Evolutionary conservation across 2,797 vertebrate genomes (phyloP).

Genomic region (Lateolabrax maculatus): DNA sequence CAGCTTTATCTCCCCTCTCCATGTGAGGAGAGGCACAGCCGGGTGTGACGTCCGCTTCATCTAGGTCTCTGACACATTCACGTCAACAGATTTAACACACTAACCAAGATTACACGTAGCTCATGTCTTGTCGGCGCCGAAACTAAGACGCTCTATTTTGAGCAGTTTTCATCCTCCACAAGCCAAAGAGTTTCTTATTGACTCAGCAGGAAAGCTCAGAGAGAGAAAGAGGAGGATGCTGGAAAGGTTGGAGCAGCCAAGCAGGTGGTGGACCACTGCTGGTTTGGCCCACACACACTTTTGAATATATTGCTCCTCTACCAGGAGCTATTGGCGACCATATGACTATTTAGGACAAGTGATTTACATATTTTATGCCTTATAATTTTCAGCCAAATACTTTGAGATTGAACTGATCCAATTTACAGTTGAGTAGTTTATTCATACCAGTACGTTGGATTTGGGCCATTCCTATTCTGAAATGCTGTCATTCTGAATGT

Average conservation of each 20-base stretch:
- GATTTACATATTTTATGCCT: background rate
- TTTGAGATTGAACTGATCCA: background rate
- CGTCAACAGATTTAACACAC: slow-evolving; percentile 27
- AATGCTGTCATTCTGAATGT: background rate
- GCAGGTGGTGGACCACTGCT: slow-evolving; percentile 29
- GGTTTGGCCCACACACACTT: background rate
- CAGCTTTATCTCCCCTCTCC: slow-evolving; percentile 33
- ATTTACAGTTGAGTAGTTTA: background rate
- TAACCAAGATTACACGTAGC: background rate
- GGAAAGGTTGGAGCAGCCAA: background rate
- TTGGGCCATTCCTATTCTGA: background rate
- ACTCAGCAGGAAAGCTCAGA: slow-evolving; percentile 53
- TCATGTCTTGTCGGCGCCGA: slow-evolving; percentile 15
- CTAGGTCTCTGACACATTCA: slow-evolving; percentile 18
- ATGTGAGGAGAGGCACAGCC: background rate
- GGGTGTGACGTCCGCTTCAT: slow-evolving; percentile 9
- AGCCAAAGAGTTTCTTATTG: slow-evolving; percentile 45
- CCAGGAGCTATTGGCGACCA: background rate
- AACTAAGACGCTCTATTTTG: slow-evolving; percentile 46
- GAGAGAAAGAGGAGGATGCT: slow-evolving; percentile 12
- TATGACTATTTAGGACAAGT: background rate
- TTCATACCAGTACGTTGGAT: background rate
- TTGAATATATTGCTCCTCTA: background rate
- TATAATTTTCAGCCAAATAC: background rate
- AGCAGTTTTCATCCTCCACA: slow-evolving; percentile 45